These are phyloP conservation scores for Neuroterus valhalla DNA, from an alignment of 1,140 invertebrate species.

Conservation along the genomic window DNA sequence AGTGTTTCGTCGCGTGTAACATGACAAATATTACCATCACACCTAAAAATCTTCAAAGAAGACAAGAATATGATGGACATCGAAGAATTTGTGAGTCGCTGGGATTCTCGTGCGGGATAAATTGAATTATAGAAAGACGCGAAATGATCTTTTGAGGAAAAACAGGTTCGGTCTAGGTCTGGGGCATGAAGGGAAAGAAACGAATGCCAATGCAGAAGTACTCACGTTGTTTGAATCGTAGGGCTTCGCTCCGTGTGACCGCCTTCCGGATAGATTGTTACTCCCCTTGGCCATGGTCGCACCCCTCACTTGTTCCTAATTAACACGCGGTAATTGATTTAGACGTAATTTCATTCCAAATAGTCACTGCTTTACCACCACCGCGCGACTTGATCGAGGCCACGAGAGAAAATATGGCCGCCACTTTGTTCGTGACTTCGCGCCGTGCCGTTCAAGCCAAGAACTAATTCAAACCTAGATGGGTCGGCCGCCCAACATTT, in stretches of 20 bases:
- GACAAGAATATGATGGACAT: neutral
- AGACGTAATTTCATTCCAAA: constrained; percentile 54
- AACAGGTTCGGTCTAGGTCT: constrained; percentile 20
- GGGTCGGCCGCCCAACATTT: too few relatives aligned
- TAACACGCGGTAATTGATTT: constrained; percentile 45
- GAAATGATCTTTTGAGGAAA: constrained; percentile 7
- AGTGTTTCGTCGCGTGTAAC: neutral
- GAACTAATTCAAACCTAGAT: neutral
- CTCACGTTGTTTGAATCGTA: constrained; percentile 73
- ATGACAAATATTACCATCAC: neutral
- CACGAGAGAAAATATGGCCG: constrained; percentile 70
- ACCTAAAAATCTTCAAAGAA: neutral
- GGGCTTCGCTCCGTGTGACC: constrained; percentile 62
- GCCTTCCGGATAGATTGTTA: constrained; percentile 60
- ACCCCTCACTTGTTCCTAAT: constrained; percentile 43
- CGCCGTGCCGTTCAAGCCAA: neutral
- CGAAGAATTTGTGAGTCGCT: neutral
- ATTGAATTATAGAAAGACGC: neutral
- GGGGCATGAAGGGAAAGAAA: constrained; percentile 18
- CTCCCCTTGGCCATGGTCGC: constrained; percentile 62
- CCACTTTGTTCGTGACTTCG: constrained; percentile 33
- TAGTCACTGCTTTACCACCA: constrained; percentile 60
- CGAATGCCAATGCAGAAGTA: constrained; percentile 49
- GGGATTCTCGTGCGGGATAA: neutral
- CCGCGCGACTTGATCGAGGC: constrained; percentile 54